Evolutionary conservation across 2,113 vertebrate species (phyloP).

Genomic region (Chiloscyllium plagiosum): DNA sequence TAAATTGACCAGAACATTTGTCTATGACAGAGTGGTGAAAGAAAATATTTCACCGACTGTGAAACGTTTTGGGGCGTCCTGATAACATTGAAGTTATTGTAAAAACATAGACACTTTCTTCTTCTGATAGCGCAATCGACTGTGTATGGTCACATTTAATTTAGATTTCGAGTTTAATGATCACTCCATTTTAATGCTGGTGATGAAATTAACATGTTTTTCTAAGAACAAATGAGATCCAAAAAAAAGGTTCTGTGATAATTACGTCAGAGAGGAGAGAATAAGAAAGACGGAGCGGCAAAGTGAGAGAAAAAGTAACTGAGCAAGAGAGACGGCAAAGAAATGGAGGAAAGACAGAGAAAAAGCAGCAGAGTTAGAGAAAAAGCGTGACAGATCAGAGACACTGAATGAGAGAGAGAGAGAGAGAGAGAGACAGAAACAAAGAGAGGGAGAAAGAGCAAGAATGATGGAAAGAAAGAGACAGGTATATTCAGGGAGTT

Average conservation of each 20-base stretch:
- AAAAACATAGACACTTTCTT: neutral
- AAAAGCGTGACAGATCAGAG: constrained; percentile 46
- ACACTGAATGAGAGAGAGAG: constrained; percentile 43
- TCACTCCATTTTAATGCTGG: neutral
- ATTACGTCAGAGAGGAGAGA: neutral
- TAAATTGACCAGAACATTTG: neutral
- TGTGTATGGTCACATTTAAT: neutral
- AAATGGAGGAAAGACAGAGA: constrained; percentile 38
- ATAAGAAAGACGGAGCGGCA: neutral
- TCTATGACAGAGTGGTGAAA: neutral
- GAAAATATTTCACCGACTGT: neutral
- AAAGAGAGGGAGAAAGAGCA: neutral
- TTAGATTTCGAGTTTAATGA: neutral
- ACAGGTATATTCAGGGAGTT: constrained; percentile 47
- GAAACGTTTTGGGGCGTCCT: neutral
- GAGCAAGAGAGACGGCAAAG: neutral
- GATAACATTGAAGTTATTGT: neutral
- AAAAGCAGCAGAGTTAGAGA: constrained; percentile 53
- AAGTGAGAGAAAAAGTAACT: constrained; percentile 13
- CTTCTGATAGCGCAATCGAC: neutral
- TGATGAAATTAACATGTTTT: neutral
- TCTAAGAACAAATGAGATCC: neutral
- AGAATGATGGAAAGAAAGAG: constrained; percentile 30
- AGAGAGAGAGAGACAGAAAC: constrained; percentile 40
- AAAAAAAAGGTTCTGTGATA: neutral